Evolutionary conservation across 2,113 vertebrate genomes (phyloP).

Genomic region (Sakesphorus luctuosus): DNA sequence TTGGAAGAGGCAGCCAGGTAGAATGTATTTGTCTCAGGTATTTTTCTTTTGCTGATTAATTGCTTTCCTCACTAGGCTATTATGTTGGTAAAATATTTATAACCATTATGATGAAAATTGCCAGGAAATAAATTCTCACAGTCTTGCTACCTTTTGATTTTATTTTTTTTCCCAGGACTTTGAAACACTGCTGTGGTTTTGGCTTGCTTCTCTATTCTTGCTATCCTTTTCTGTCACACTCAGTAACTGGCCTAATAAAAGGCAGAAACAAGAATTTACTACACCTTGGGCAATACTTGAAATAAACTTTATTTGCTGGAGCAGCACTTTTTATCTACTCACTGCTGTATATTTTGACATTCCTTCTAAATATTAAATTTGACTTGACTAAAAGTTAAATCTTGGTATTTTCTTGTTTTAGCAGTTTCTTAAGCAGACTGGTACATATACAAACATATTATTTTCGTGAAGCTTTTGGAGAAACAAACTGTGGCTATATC

Average conservation of each 20-base stretch:
- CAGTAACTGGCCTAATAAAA: slow-evolving; percentile 79
- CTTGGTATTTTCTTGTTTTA: slow-evolving; percentile 44
- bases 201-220: slow-evolving; percentile 27
- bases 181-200: slow-evolving; percentile 32
- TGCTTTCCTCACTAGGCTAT: slow-evolving; percentile 38
- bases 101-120: slow-evolving; percentile 27
- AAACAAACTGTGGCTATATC: slow-evolving; percentile 38
- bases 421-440: slow-evolving; percentile 32
- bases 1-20: not conserved
- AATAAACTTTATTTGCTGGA: slow-evolving; percentile 80
- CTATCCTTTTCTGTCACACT: slow-evolving; percentile 45
- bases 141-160: not conserved
- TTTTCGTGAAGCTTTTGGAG: slow-evolving; percentile 46
- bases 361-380: slow-evolving; percentile 74
- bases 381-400: slow-evolving; percentile 75
- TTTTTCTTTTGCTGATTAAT: slow-evolving; percentile 53
- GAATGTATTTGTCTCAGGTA: not conserved
- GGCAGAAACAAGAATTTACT: slow-evolving; percentile 77
- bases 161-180: not conserved
- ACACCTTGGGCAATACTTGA: slow-evolving; percentile 75
- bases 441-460: slow-evolving; percentile 17
- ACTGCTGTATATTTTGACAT: slow-evolving; percentile 71
- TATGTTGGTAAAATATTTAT: slow-evolving; percentile 57
- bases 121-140: slow-evolving; percentile 18
- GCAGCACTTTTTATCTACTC: slow-evolving; percentile 70